Base-by-base conservation (phyloP, 2,113 vertebrate genomes). In the Phaetusa simplex region DNA sequence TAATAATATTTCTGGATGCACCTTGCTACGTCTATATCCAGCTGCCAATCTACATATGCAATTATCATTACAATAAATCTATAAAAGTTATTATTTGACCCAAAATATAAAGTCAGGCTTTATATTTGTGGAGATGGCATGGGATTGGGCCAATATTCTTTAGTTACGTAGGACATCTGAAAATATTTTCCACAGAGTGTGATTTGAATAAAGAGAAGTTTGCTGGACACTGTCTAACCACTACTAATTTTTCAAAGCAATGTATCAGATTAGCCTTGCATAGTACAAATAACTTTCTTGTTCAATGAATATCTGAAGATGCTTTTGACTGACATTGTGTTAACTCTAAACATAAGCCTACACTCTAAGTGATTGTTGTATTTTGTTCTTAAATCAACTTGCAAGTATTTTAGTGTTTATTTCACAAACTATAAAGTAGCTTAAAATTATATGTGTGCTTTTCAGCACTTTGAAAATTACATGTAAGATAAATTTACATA, bases 251-350 rank as follows among this genome's bases (percentile, higher is more conserved):
- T 84, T 67, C 73, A 87, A 84, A 92, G 43, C 50, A 36, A 50
- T 52, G 79, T 67, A n/a, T 81, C 27, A 82, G 73, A n/a, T 94
- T 66, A 89, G 36, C 34, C 23, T n/a, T 76, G 38, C 30, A 22
- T 21, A 82, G n/a, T 26, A 76, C 53, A 66, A 94, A 64, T 24
- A 69, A 80, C 8, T 62, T 92, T 18, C 40, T 79, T 89, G n/a
- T 77, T 76, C 70, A 55, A 4, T 15, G 11, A 64, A 52, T 14
- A 27, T 14, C 49, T 87, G 71, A 49, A 72, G 59, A 69, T 36
- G 7, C 5, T 83, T 71, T 55, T 32, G n/a, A 22, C 49, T 13
- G 1, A 45, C 24, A 13, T 15, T 61, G 38, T 1, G 0, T 45
- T 45, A 84, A 82, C 55, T 88, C 61, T 66, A 45, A 59, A 55